Conservation (phyloP, 2,888 invertebrate genomes). For the Oligia latruncula region DNA sequence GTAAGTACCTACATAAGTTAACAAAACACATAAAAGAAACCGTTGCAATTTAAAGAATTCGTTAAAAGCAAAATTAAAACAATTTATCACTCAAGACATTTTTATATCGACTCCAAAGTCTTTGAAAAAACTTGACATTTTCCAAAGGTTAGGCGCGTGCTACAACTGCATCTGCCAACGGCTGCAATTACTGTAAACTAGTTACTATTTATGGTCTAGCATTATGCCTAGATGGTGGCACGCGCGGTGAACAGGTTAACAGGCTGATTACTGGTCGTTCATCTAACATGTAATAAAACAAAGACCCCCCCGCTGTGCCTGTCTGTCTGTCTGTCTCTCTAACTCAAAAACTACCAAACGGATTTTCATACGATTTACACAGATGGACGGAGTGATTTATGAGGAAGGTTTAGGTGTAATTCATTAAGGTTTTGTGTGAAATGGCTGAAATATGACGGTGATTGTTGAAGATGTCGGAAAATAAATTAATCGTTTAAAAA, state of each 20-base stretch:
- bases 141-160: conserved; percentile 67
- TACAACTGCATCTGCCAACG: conserved; percentile 66
- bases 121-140: conserved; percentile 64
- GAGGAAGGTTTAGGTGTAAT: no score
- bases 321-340: not conserved
- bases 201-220: conserved; percentile 62
- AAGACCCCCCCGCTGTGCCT: not conserved
- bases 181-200: conserved; percentile 61
- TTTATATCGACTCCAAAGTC: conserved; percentile 44
- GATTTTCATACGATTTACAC: no score
- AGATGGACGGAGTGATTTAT: no score
- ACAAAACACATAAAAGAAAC: conserved; percentile 11
- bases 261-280: conserved; percentile 6
- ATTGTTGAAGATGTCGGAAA: no score
- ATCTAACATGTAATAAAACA: not conserved
- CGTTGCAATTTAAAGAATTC: conserved; percentile 36
- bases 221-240: conserved; percentile 55
- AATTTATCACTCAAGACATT: conserved; percentile 42
- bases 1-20: not conserved
- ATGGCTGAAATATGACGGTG: no score
- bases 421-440: no score
- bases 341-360: no score
- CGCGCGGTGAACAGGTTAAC: conserved; percentile 52
- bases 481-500: no score
- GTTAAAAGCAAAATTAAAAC: conserved; percentile 24